Percentiles rank a stretch among this genome's conserved stretches.
Conservation (phyloP, 2,797 vertebrate species). For the Miichthys miiuy region DNA sequence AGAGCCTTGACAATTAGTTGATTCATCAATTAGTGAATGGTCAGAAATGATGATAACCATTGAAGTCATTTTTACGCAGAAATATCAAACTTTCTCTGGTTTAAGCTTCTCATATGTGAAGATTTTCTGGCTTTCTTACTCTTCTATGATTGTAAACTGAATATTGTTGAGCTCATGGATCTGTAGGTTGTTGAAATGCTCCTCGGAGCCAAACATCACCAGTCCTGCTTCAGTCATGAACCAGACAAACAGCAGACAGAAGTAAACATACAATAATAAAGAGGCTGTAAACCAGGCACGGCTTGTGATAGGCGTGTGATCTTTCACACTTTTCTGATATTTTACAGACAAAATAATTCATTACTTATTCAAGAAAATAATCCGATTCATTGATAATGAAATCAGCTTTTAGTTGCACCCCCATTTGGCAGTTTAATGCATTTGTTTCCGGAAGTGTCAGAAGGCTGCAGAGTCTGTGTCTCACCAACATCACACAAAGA, state of each 20-base stretch:
- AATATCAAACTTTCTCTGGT: background rate
- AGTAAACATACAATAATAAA: background rate
- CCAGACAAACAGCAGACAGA: background rate
- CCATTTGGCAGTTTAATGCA: background rate
- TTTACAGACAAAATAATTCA: background rate
- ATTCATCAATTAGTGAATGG: background rate
- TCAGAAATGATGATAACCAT: background rate
- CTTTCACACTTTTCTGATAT: background rate
- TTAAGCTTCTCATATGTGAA: background rate
- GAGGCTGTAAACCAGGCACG: background rate
- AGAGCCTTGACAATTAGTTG: background rate
- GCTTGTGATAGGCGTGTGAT: too few species aligned
- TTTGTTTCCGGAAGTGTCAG: background rate
- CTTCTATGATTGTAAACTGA: background rate
- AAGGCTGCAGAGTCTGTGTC: conserved; percentile 15
- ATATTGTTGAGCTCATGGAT: background rate
- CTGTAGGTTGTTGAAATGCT: background rate
- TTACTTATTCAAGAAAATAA: background rate
- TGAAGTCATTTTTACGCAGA: background rate
- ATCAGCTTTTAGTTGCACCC: background rate
- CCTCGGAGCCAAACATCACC: background rate
- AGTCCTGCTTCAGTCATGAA: background rate
- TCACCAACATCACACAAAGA: conserved; percentile 17
- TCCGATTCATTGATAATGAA: background rate
- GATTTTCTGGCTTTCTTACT: background rate